Evolutionary conservation across 2,888 invertebrate species (phyloP).

Genomic region (Nymphalis polychloros): DNA sequence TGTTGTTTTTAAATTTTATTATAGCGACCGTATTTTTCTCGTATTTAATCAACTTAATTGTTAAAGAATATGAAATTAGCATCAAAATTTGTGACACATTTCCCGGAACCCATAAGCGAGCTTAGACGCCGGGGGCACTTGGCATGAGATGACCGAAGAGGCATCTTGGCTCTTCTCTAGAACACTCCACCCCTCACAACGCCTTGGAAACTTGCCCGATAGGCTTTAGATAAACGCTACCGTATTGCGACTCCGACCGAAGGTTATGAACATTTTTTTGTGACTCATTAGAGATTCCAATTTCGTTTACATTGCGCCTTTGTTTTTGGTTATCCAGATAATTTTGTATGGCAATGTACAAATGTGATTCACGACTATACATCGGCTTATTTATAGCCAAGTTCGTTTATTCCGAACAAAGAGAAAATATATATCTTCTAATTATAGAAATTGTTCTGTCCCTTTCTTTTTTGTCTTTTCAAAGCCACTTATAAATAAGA

Average conservation of each 20-base stretch:
- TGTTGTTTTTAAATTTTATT: no score
- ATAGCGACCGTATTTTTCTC: no score
- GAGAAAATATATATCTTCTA: constrained; percentile 13
- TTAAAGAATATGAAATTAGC: constrained; percentile 21
- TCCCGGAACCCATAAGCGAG: constrained; percentile 34
- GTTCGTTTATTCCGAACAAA: constrained; percentile 26
- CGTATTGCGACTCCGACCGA: constrained; percentile 54
- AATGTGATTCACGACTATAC: constrained; percentile 31
- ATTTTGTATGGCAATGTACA: constrained; percentile 24
- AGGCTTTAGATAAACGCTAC: constrained; percentile 64
- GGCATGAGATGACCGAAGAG: constrained; percentile 56
- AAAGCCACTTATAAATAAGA: background rate
- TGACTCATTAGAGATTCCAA: constrained; percentile 33
- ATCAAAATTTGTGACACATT: constrained; percentile 27
- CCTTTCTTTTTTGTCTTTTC: constrained; percentile 2
- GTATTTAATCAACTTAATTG: background rate
- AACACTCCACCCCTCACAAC: constrained; percentile 51
- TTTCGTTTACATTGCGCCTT: constrained; percentile 14
- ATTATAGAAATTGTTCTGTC: background rate
- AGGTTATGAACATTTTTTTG: constrained; percentile 30
- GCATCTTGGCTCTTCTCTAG: constrained; percentile 53
- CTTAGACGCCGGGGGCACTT: constrained; percentile 50
- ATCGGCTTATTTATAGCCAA: constrained; percentile 30
- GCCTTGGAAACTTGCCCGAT: constrained; percentile 74
- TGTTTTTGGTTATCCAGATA: constrained; percentile 25